Base-by-base conservation (phyloP, 2,113 vertebrate genomes). In the Phalacrocorax carbo region DNA sequence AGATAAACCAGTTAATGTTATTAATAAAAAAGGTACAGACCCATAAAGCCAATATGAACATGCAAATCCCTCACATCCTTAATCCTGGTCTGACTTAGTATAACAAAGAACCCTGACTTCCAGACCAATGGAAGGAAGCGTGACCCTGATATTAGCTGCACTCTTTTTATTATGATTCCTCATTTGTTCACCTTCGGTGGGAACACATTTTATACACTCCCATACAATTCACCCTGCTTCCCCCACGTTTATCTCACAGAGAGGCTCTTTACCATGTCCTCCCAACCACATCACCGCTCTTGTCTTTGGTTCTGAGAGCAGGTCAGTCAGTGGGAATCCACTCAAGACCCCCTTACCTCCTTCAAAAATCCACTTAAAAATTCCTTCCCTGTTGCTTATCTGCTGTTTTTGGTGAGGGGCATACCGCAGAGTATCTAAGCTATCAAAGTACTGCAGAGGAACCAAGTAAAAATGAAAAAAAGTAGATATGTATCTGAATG, bases 401-500 rank as follows among this genome's bases (percentile, higher is more conserved):
- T 72, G 57, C 2, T 71, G 11, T 46, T 91, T 81, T 10, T 46
- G 11, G 12, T 44, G 49, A 91, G 27, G 7, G 27, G 7, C 34
- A 42, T 7, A 51, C 38, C 1, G 1, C 9, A 38, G 48, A 54
- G 6, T 14, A 58, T 11, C 30, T 49, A 15, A 58, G 11, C 3
- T 62, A 18, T 4, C 16, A 17, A 46, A 68, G 20, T 18, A 46
- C 40, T 55, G 17, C 29, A 38, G 32, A 68, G 55, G 26, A 10
- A 36, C 46, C 0, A 8, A 61, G 29, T 57, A 15, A 29, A 64
- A 83, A 65, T 3, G 3, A 38, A 10, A 38, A 57, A 49, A 69
- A 42, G n/a, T 2, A 62, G 16, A 3, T 27, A 36, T 3, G 5
- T 6, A 17, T 25, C 27, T 2, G 23, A 66, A 36, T 18, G 0